phyloP scores from a whole-genome alignment of 1,140 invertebrate genomes.

The Hycleus phaleratus region DNA sequence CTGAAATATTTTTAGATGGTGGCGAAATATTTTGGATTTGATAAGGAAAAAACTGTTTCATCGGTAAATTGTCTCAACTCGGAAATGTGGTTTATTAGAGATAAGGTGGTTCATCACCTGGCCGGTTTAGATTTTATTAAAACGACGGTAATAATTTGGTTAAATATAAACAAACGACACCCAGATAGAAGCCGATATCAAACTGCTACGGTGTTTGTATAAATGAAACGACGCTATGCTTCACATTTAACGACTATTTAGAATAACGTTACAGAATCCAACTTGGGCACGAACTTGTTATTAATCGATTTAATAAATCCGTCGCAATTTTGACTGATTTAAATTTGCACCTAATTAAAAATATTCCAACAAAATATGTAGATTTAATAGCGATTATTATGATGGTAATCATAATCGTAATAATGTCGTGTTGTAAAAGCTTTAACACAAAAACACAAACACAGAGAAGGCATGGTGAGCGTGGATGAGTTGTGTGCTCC shows the following conservation, averaged over 20 bases:
- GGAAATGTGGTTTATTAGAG: not conserved
- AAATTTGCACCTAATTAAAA: not conserved
- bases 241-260: conserved; percentile 39
- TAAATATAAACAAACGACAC: conserved; percentile 28
- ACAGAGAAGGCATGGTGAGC: too few species aligned
- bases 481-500: too few species aligned
- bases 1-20: too few species aligned
- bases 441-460: not conserved
- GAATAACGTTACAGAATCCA: conserved; percentile 35
- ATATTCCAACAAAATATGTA: too few species aligned
- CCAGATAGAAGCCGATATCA: conserved; percentile 33
- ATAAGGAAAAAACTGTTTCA: too few species aligned
- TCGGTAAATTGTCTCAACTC: not conserved
- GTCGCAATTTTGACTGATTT: conserved; percentile 15
- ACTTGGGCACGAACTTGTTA: conserved; percentile 40
- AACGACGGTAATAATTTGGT: not conserved
- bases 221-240: conserved; percentile 40
- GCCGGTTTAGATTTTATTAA: too few species aligned
- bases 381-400: too few species aligned
- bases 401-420: too few species aligned
- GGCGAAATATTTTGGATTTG: too few species aligned
- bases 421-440: not conserved
- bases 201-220: conserved; percentile 37
- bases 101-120: too few species aligned
- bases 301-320: conserved; percentile 32